Conservation (phyloP, 64 coral and sea anemone genomes). For the Stichodactyla mertensii region DNA sequence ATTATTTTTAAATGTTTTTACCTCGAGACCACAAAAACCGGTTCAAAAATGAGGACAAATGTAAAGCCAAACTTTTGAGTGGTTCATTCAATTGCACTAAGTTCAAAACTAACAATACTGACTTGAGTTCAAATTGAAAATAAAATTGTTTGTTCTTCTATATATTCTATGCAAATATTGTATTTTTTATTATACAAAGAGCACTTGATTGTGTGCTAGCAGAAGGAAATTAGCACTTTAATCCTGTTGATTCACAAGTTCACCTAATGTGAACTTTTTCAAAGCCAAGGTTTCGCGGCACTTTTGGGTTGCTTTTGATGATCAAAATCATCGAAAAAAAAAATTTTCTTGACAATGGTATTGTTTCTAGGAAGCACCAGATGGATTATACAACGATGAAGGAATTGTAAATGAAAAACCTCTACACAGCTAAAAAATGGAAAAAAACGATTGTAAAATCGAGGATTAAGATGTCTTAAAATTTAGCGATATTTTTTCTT, state of each 20-base stretch:
- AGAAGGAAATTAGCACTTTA: neutral
- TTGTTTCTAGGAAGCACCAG: no score
- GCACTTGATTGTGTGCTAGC: neutral
- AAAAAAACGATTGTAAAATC: no score
- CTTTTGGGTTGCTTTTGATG: no score
- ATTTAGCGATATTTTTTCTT: neutral
- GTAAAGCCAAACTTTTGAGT: neutral
- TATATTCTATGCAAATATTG: conserved; percentile 1
- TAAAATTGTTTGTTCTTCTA: neutral
- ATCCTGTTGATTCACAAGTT: neutral
- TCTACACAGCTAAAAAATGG: no score
- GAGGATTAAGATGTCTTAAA: no score
- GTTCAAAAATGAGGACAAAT: neutral
- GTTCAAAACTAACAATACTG: neutral
- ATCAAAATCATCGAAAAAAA: no score
- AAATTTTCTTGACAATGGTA: no score
- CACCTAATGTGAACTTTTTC: no score
- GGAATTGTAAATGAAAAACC: no score
- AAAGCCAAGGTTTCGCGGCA: no score
- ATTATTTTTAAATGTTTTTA: neutral
- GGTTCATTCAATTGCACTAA: neutral
- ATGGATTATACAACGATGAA: no score
- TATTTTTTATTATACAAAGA: neutral
- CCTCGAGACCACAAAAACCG: neutral
- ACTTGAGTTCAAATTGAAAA: neutral